Base-by-base conservation (phyloP, 2,888 invertebrate genomes). In the Diaprepes abbreviatus region DNA sequence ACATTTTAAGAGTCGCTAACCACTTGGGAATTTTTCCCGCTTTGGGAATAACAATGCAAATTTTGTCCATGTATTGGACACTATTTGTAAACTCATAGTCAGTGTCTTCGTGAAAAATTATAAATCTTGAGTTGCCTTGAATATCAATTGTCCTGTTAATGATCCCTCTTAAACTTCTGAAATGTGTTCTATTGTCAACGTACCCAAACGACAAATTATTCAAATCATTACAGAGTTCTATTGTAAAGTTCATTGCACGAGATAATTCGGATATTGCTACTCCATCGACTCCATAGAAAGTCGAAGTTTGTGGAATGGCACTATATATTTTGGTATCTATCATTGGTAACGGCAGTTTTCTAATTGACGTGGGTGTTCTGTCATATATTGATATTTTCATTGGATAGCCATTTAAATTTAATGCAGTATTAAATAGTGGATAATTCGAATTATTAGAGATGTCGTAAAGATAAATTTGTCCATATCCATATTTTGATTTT, bases 21-120 rank as follows among this genome's bases (percentile, higher is more conserved):
- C 85, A 86, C 58, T 84, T 80, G 0, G 86, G 86, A 31, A 85
- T 80, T 50, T 77, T 76, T 12, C 74, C 59, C 1, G 86, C 79
- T 76, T 85, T 84, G 0, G 85, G 85, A 1, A 83, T 84, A 1
- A 86, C 74, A 10, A 86, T 76, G 71, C 86, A 86, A 6, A 86
- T 74, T 24, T 79, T 74, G 68, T 86, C 86, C 63, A 77, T 81
- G 12, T 75, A 78, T 31, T 64, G 66, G 9, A 84, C 77, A 3
- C 83, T 79, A 6, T 70, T 68, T 0, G 85, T 83, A 71, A 82
- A 85, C 62, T 84, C 85, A 9, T 85, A 78, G 1, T 77, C 74
- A 1, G 77, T 66, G 2, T 79, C 78, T 6, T 77, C 76, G 66
- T 85, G 85, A n/a, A 78, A 73, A 33, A 80, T 80, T 14, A 84